Evolutionary conservation across 2,888 invertebrate genomes (phyloP).

Genomic region (Melieria picta): DNA sequence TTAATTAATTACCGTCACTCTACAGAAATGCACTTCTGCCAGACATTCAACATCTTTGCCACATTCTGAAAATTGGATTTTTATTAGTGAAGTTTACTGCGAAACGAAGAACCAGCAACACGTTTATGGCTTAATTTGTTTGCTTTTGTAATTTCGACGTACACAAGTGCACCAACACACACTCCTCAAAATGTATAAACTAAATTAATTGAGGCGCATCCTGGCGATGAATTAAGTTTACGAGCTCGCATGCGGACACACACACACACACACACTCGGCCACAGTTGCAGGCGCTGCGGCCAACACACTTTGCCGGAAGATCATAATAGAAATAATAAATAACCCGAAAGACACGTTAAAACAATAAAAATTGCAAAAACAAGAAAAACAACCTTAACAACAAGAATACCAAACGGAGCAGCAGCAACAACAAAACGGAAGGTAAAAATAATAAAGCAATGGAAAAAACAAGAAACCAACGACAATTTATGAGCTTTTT

Average conservation of each 20-base stretch:
- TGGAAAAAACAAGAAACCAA: conserved; percentile 26
- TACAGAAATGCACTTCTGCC: neutral
- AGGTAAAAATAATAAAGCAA: conserved; percentile 19
- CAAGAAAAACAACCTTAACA: conserved; percentile 25
- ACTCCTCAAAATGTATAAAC: neutral
- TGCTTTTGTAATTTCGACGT: too few relatives aligned
- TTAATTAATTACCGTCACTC: neutral
- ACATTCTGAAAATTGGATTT: neutral
- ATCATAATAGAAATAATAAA: conserved; percentile 36
- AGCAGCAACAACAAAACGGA: conserved; percentile 17
- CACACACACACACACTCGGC: neutral
- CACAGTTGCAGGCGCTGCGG: conserved; percentile 3
- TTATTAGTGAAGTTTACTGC: neutral
- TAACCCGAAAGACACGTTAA: conserved; percentile 40
- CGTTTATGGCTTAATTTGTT: too few relatives aligned
- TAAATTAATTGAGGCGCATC: conserved; percentile 15
- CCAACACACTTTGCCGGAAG: conserved; percentile 25
- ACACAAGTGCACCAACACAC: too few relatives aligned
- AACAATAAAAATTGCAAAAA: conserved; percentile 37
- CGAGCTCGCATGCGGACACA: neutral
- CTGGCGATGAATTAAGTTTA: neutral
- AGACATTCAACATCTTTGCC: neutral
- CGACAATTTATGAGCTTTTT: conserved; percentile 55
- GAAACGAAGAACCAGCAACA: too few relatives aligned
- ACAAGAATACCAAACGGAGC: conserved; percentile 1